Base-by-base conservation (phyloP, 64 coral and sea anemone genomes). In the Montipora efflorescens region DNA sequence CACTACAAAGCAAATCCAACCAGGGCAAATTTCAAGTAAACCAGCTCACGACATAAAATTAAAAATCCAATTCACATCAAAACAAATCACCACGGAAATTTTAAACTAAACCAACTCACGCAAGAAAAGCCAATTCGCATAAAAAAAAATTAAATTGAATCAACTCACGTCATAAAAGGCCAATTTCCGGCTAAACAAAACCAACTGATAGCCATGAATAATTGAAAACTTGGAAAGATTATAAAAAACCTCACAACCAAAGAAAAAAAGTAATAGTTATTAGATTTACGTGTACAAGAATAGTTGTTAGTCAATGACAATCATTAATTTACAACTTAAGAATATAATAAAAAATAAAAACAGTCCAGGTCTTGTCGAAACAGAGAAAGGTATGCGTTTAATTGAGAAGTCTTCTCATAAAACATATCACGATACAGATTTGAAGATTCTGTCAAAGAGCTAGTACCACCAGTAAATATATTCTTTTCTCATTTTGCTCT, bases 341-440 rank as follows among this genome's bases (percentile, higher is more conserved):
- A 71, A 71, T 71, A n/a, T 71, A 22, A 71, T 71, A 71, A 71
- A 57, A 71, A 71, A 19, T 71, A 71, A 71, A 71, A 71, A 71
- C 68, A 71, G 68, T 71, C 68, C 68, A 71, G 68, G 68, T 71
- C 68, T 71, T 71, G 68, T 71, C 18, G 15, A 71, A 71, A 71
- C 68, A 71, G 68, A 79, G 44, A 52, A 15, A 79, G 77, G 77
- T 8, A 48, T 79, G 77, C 44, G 48, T 46, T n/a, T 46, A 79
- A 28, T 14, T 77, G 45, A 77, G 21, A 77, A 22, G 22, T 77
- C 75, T 79, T 71, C 7, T 15, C 2, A 57, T 57, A 36, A 36
- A 36, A 36, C 28, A 36, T 36, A 36, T 36, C 28, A 36, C 0
- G 2, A 57, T 57, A 57, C 53, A 57, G 53, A 57, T 57, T 57